A percentile compares a stretch with the other conserved stretches of the same genome.
Evolutionary conservation across 2,113 vertebrate genomes (phyloP).

Genomic region (Anguilla rostrata): DNA sequence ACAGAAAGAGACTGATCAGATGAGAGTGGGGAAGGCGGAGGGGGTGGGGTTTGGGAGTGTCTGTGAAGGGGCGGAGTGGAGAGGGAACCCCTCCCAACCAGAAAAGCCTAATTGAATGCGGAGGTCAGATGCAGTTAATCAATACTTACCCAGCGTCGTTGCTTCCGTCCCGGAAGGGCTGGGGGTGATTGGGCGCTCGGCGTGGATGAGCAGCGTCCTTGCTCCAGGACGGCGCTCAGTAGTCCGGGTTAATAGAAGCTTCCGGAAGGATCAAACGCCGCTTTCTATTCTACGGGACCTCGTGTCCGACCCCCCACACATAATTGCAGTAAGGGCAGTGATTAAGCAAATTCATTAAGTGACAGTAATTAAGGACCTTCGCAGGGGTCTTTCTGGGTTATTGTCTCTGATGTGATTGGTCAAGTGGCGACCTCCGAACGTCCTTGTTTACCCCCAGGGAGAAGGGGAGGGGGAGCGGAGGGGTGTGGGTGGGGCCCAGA

Average conservation of each 20-base stretch:
- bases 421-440: background rate
- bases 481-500: background rate
- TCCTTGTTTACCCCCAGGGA: background rate
- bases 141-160: background rate
- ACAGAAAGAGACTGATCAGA: background rate
- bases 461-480: background rate
- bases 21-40: background rate
- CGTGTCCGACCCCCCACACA: conserved; percentile 30
- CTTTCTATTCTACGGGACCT: conserved; percentile 7
- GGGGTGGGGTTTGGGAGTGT: background rate
- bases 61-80: background rate
- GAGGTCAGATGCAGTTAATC: background rate
- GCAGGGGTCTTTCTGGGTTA: conserved; percentile 42
- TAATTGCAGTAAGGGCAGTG: conserved; percentile 40
- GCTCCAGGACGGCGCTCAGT: background rate
- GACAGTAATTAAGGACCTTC: background rate
- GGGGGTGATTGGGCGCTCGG: background rate
- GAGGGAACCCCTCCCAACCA: background rate
- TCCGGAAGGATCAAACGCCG: conserved; percentile 3
- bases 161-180: background rate
- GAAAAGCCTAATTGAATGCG: background rate
- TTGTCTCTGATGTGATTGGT: background rate
- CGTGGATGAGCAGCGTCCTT: background rate
- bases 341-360: conserved; percentile 36
- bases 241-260: background rate